A percentile compares a stretch with the other conserved stretches of the same genome.
phyloP scores from a whole-genome alignment of 2,888 invertebrate genomes.

The Drosophila helvetica region DNA sequence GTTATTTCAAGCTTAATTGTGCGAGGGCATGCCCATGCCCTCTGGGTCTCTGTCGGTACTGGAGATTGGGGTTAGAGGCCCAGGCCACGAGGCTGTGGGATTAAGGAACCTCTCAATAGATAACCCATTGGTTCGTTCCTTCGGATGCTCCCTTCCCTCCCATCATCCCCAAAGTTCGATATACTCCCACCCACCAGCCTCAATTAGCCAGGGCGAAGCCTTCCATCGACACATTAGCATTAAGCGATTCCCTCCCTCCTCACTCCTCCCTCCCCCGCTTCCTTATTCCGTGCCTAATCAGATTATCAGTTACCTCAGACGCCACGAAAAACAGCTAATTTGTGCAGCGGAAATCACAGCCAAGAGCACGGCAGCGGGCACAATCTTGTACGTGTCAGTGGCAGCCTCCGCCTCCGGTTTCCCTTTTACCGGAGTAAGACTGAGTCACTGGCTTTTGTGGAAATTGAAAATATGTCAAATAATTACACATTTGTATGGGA shows the following conservation, averaged over 20 bases:
- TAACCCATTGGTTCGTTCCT: slow-evolving; percentile 15
- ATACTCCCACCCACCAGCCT: slow-evolving; percentile 3
- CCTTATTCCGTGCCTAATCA: slow-evolving; percentile 41
- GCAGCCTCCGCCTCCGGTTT: slow-evolving; percentile 18
- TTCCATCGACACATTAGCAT: slow-evolving; percentile 42
- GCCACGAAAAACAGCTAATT: slow-evolving; percentile 49
- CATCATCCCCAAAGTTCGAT: background rate
- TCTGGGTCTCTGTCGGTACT: slow-evolving; percentile 19
- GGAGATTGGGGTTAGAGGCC: slow-evolving; percentile 61
- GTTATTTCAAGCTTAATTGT: slow-evolving; percentile 70
- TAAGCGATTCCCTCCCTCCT: slow-evolving; percentile 6
- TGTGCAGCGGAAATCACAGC: slow-evolving; percentile 65
- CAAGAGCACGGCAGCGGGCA: slow-evolving; percentile 23
- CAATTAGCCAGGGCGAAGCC: slow-evolving; percentile 40
- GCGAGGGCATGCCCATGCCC: slow-evolving; percentile 53
- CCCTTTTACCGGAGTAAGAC: background rate
- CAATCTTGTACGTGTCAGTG: slow-evolving; percentile 35
- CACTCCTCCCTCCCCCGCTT: slow-evolving; percentile 6
- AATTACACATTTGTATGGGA: slow-evolving; percentile 76
- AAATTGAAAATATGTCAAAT: slow-evolving; percentile 76
- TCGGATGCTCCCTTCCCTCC: too few relatives aligned
- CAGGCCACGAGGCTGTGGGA: background rate
- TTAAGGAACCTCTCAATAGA: slow-evolving; percentile 32
- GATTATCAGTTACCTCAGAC: slow-evolving; percentile 56
- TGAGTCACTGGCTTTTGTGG: slow-evolving; percentile 47